Percentiles rank a stretch among this genome's conserved stretches.
These are phyloP conservation scores for Adineta ricciae DNA, from an alignment of 2,888 invertebrate genomes.

Conservation along the genomic window DNA sequence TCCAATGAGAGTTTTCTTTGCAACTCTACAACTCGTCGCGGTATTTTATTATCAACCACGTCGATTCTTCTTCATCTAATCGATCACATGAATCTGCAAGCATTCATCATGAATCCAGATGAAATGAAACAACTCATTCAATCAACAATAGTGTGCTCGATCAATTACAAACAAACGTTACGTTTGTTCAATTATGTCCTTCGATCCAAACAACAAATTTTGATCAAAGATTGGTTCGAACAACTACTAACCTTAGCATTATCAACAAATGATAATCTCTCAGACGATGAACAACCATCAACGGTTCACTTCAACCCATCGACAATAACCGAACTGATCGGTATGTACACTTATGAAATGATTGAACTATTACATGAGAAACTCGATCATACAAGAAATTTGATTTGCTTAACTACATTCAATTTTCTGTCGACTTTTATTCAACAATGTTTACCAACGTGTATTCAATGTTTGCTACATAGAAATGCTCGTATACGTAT, in stretches of 20 bases:
- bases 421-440: background rate
- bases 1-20: background rate
- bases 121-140: background rate
- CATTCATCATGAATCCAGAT: background rate
- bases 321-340: background rate
- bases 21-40: background rate
- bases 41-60: background rate
- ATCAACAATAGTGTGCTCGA: background rate
- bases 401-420: background rate
- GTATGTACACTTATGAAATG: background rate
- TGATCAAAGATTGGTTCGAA: background rate
- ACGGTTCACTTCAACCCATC: background rate
- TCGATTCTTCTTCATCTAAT: background rate
- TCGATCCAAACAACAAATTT: background rate
- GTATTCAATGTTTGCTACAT: background rate
- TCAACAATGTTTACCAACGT: background rate
- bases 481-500: background rate
- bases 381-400: background rate
- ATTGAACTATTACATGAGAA: constrained; percentile 12
- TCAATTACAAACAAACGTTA: background rate
- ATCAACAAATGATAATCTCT: background rate
- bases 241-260: background rate
- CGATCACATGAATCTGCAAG: background rate
- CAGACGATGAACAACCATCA: background rate
- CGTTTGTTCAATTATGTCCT: background rate